These are phyloP conservation scores for Trichacis sp. DNA, from an alignment of 2,888 invertebrate genomes.

Conservation along the genomic window DNA sequence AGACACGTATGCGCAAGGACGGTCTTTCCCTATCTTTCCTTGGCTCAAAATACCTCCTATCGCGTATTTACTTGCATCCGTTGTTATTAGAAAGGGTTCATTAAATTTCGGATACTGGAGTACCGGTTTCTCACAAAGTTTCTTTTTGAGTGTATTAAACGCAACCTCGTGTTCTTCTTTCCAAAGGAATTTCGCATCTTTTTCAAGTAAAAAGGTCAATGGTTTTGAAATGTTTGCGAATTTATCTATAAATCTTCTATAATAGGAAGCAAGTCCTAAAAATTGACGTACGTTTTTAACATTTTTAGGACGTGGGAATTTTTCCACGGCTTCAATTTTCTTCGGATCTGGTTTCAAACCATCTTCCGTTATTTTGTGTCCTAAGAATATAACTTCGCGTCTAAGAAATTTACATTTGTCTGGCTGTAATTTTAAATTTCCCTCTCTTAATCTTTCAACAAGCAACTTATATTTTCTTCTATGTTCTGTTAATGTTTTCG, in stretches of 20 bases:
- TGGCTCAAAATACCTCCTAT: too few species aligned
- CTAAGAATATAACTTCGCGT: slow-evolving; percentile 48
- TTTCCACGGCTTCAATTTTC: too few species aligned
- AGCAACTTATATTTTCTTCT: slow-evolving; percentile 26
- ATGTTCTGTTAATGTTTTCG: too few species aligned
- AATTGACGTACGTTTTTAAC: slow-evolving; percentile 47
- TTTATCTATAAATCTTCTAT: slow-evolving; percentile 52
- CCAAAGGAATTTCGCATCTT: slow-evolving; percentile 14
- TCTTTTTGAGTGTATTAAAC: slow-evolving; percentile 22
- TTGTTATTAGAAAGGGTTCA: slow-evolving; percentile 21
- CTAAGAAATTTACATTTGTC: slow-evolving; percentile 39
- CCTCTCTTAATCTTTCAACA: slow-evolving; percentile 30
- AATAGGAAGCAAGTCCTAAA: too few species aligned
- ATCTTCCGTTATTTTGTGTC: too few species aligned
- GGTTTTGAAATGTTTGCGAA: slow-evolving; percentile 37
- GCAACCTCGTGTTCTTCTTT: slow-evolving; percentile 14
- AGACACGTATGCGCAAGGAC: not conserved
- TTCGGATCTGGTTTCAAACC: too few species aligned
- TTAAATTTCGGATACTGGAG: too few species aligned
- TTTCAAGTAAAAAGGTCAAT: slow-evolving; percentile 22
- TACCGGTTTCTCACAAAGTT: slow-evolving; percentile 29
- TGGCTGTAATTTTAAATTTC: too few species aligned
- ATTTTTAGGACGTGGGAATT: slow-evolving; percentile 41
- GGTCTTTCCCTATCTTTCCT: too few species aligned
- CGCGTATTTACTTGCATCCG: slow-evolving; percentile 28